Conservation (phyloP, 2,113 vertebrate genomes). For the Corapipo altera region DNA sequence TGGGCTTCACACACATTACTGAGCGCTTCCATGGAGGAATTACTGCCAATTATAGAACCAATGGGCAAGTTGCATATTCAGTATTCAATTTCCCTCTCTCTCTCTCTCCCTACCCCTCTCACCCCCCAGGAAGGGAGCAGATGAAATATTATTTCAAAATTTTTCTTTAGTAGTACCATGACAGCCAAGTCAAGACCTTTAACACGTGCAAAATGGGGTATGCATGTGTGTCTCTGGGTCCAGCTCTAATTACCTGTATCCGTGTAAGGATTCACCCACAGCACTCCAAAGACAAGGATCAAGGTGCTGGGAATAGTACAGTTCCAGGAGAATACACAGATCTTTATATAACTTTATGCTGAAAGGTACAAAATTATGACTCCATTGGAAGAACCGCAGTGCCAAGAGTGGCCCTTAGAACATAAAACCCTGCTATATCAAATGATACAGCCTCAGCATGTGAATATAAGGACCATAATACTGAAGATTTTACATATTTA, state of each 20-base stretch:
- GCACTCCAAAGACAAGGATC: background rate
- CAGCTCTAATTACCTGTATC: background rate
- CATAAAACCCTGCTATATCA: conserved; percentile 12
- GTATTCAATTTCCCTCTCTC: background rate
- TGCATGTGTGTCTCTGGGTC: background rate
- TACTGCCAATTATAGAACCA: background rate
- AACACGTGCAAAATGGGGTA: background rate
- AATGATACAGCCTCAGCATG: conserved; percentile 3
- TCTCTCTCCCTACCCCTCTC: background rate
- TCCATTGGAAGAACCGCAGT: background rate
- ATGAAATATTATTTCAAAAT: background rate
- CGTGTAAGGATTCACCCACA: rapidly evolving
- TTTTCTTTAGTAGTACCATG: background rate
- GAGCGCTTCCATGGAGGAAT: background rate
- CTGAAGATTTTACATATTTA: conserved; percentile 51
- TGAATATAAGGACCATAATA: conserved; percentile 26
- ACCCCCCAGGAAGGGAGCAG: background rate
- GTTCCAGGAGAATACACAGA: background rate
- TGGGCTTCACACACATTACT: rapidly evolving
- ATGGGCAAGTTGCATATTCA: rapidly evolving
- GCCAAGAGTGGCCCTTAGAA: background rate
- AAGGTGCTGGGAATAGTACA: background rate
- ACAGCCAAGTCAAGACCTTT: background rate
- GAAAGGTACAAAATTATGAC: background rate
- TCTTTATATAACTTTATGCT: background rate